Evolutionary conservation across 1,140 invertebrate species (phyloP).

Genomic region (Anadara kagoshimensis): DNA sequence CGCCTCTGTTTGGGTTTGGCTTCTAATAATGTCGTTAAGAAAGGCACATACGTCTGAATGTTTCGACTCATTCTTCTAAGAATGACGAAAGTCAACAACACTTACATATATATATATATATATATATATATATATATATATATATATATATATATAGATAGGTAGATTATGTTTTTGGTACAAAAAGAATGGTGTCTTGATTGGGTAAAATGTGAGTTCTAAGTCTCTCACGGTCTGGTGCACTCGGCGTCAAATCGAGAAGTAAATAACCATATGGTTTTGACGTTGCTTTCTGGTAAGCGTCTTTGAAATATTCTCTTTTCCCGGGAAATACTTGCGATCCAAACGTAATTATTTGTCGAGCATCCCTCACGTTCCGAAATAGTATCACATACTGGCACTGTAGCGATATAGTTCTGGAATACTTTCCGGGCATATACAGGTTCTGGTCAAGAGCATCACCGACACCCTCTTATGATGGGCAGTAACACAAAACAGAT

Average conservation of each 20-base stretch:
- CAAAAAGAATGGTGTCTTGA: constrained; percentile 27
- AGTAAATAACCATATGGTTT: constrained; percentile 21
- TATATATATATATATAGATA: too few species aligned
- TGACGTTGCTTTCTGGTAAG: constrained; percentile 25
- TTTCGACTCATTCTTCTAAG: constrained; percentile 1
- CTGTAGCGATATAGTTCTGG: constrained; percentile 37
- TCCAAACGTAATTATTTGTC: constrained; percentile 33
- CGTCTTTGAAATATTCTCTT: constrained; percentile 15
- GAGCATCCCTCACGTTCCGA: constrained; percentile 32
- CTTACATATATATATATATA: too few species aligned
- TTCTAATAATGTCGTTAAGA: neutral
- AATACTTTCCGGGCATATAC: constrained; percentile 29
- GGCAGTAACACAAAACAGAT: constrained; percentile 22
- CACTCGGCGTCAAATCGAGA: constrained; percentile 14
- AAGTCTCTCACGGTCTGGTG: constrained; percentile 23
- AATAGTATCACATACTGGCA: constrained; percentile 32
- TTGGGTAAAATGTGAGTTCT: constrained; percentile 30
- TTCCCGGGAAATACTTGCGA: constrained; percentile 32
- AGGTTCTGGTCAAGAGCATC: constrained; percentile 30
- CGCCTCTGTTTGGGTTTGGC: neutral
- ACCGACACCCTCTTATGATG: constrained; percentile 34
- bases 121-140: too few species aligned
- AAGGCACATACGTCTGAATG: neutral
- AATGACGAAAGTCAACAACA: constrained; percentile 6
- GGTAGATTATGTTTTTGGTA: constrained; percentile 18